Evolutionary conservation across 2,113 vertebrate species (phyloP).

Genomic region (Lamprologus ornatipinnis): DNA sequence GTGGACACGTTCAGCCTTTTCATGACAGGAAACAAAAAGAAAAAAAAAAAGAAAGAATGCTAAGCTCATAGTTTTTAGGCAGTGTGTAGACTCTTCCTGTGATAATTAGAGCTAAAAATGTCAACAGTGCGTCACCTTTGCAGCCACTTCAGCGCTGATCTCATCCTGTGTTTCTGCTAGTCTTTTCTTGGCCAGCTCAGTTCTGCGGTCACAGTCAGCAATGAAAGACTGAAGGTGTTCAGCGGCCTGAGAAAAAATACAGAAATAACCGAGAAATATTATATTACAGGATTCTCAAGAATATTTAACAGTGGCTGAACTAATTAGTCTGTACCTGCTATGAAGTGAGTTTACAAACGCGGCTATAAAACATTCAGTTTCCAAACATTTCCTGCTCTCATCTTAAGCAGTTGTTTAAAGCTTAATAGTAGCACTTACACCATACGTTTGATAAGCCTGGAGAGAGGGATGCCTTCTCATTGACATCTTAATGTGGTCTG

Average conservation of each 20-base stretch:
- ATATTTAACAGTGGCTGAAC: background rate
- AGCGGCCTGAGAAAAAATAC: constrained; percentile 75
- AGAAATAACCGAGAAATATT: background rate
- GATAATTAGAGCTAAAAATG: background rate
- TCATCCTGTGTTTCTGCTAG: constrained; percentile 97
- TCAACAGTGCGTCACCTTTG: constrained; percentile 76
- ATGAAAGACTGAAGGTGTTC: constrained; percentile 98
- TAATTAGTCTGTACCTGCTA: background rate
- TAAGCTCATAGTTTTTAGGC: background rate
- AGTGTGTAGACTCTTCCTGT: background rate
- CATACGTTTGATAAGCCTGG: background rate
- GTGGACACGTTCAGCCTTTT: constrained; percentile 92
- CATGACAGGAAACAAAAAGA: background rate
- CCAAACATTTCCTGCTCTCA: background rate
- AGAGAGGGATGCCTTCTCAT: background rate
- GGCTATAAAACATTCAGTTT: background rate
- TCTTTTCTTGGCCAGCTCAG: constrained; percentile 96
- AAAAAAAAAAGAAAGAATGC: background rate
- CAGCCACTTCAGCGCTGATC: constrained; percentile 97
- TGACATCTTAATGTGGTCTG: background rate
- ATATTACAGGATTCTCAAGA: background rate
- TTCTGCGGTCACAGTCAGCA: constrained; percentile 93
- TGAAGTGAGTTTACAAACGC: background rate
- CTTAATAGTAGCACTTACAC: background rate
- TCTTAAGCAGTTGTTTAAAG: background rate